These are phyloP conservation scores for Oncopeltus fasciatus DNA, from an alignment of 1,140 invertebrate species.

Conservation along the genomic window DNA sequence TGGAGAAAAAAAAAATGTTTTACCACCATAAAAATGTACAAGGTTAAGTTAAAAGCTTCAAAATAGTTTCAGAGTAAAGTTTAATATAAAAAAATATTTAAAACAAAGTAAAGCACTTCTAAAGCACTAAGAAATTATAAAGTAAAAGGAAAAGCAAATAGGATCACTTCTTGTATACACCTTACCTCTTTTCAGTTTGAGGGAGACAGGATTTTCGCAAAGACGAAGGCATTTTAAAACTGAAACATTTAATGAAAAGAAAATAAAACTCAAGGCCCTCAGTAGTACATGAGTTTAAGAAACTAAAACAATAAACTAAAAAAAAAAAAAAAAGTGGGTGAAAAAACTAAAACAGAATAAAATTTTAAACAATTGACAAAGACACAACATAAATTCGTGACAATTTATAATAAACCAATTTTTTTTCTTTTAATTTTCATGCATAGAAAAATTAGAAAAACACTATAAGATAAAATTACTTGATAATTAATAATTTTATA, in stretches of 20 bases:
- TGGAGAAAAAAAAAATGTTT: neutral
- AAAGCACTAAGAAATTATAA: too few species aligned
- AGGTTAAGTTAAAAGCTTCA: neutral
- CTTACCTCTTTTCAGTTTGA: constrained; percentile 78
- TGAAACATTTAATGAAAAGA: constrained; percentile 32
- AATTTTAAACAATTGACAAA: too few species aligned
- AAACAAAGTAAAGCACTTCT: constrained; percentile 11
- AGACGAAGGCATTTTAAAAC: constrained; percentile 81
- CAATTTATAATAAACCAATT: too few species aligned
- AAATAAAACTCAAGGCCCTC: neutral
- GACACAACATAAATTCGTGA: too few species aligned
- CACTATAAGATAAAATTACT: too few species aligned
- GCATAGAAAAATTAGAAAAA: too few species aligned
- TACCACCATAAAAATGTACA: neutral
- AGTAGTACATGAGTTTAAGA: neutral
- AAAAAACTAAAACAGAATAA: too few species aligned
- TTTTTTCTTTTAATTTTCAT: too few species aligned
- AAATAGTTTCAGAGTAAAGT: neutral
- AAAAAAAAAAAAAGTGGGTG: neutral
- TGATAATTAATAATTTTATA: too few species aligned
- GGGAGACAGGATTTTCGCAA: constrained; percentile 69
- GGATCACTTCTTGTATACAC: too few species aligned
- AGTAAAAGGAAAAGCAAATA: too few species aligned
- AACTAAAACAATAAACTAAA: constrained; percentile 6
- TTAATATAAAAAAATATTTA: neutral